phyloP scores from a whole-genome alignment of 2,797 vertebrate species.

The Chelon auratus region DNA sequence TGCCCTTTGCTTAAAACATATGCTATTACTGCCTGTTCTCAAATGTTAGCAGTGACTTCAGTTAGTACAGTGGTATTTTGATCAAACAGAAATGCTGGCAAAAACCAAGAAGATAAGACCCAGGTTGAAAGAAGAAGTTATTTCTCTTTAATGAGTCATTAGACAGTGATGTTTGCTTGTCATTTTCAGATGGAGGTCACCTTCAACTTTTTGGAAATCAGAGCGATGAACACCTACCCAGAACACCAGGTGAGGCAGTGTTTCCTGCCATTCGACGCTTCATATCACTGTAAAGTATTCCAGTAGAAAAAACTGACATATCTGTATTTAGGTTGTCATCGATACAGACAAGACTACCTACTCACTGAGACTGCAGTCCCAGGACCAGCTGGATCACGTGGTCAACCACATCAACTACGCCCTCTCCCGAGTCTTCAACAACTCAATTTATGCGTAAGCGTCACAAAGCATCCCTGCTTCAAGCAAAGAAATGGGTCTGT shows the following conservation, averaged over 20 bases:
- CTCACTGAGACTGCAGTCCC: constrained; percentile 85
- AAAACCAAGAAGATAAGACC: constrained; percentile 4
- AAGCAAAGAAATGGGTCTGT: constrained; percentile 5
- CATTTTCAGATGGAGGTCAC: constrained; percentile 87
- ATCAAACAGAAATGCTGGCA: background rate
- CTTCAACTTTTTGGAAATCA: constrained; percentile 93
- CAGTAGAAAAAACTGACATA: background rate
- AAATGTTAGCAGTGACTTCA: background rate
- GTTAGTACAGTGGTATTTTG: background rate
- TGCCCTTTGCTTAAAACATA: background rate
- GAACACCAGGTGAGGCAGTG: constrained; percentile 86
- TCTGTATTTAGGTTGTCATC: constrained; percentile 85
- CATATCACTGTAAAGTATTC: background rate
- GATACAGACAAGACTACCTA: constrained; percentile 91
- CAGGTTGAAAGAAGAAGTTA: background rate
- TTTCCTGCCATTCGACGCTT: background rate
- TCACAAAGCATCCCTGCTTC: background rate
- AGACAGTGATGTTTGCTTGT: constrained; percentile 1
- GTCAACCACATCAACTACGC: constrained; percentile 89
- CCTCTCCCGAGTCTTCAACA: constrained; percentile 91
- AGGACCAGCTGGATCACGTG: constrained; percentile 90
- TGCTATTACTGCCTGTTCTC: background rate
- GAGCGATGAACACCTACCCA: constrained; percentile 88
- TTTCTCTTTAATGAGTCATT: too few species aligned
- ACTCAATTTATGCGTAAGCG: constrained; percentile 88